phyloP scores from a whole-genome alignment of 2,888 invertebrate genomes.

The Drosophila ezoana region DNA sequence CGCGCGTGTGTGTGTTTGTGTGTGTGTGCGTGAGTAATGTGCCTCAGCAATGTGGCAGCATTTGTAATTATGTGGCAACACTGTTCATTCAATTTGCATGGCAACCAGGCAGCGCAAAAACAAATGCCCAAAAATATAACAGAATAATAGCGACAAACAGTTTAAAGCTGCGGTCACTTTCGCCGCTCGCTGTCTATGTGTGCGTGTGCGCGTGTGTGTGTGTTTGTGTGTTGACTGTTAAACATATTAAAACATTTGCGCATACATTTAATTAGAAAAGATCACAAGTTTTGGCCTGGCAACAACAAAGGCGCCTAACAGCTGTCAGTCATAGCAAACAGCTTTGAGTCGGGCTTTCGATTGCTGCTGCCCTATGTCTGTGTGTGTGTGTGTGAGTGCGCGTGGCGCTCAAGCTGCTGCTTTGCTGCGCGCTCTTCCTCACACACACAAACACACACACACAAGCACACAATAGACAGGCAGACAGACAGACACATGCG shows the following conservation, averaged over 20 bases:
- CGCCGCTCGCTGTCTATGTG: conserved; percentile 15
- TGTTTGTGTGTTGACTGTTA: conserved; percentile 31
- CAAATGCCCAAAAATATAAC: conserved; percentile 48
- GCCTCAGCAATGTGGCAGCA: conserved; percentile 11
- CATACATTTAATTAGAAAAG: conserved; percentile 51
- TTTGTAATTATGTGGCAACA: conserved; percentile 50
- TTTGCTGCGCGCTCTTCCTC: conserved; percentile 16
- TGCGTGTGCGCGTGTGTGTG: conserved; percentile 3
- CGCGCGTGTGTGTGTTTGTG: conserved; percentile 9
- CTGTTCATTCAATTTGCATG: conserved; percentile 56
- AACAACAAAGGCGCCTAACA: conserved; percentile 64
- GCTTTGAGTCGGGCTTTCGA: conserved; percentile 49
- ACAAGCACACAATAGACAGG: conserved; percentile 3
- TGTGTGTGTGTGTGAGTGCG: conserved; percentile 37
- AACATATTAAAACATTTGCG: conserved; percentile 54
- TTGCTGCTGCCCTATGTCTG: not conserved
- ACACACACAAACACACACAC: conserved; percentile 23
- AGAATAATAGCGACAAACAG: conserved; percentile 36
- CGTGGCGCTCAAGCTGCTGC: conserved; percentile 54
- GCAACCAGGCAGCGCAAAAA: conserved; percentile 56
- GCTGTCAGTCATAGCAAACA: conserved; percentile 52
- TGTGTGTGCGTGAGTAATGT: conserved; percentile 27
- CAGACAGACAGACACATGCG: conserved; percentile 43
- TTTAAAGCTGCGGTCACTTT: conserved; percentile 58
- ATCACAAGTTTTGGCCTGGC: conserved; percentile 42